phyloP scores from a whole-genome alignment of 1,140 invertebrate species.

The Charaxes varanes region DNA sequence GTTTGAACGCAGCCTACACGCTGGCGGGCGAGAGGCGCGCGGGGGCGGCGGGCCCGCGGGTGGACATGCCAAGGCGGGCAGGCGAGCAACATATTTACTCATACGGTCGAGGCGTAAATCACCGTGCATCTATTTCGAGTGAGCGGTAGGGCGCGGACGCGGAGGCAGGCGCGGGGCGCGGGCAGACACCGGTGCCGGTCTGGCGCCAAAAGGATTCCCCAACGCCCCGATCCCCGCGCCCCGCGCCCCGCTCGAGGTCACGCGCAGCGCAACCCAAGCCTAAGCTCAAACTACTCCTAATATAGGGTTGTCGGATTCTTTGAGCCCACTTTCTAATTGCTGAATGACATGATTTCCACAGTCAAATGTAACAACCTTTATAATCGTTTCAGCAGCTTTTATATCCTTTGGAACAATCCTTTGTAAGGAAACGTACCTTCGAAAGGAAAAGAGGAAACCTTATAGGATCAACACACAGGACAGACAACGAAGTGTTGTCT shows the following conservation, averaged over 20 bases:
- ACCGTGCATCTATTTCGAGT: constrained; percentile 71
- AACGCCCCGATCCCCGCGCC: constrained; percentile 54
- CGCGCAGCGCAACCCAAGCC: constrained; percentile 44
- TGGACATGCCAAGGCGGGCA: constrained; percentile 66
- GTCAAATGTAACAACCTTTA: no score
- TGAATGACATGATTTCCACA: no score
- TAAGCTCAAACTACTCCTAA: constrained; percentile 13
- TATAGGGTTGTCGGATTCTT: not conserved
- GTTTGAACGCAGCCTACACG: no score
- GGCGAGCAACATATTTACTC: constrained; percentile 66
- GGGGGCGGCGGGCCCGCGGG: constrained; percentile 56
- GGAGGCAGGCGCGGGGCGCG: constrained; percentile 43
- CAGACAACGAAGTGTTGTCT: no score
- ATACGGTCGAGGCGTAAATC: constrained; percentile 69
- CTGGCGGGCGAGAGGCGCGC: constrained; percentile 35
- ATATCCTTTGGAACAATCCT: no score
- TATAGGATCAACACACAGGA: no score
- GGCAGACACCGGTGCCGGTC: constrained; percentile 67
- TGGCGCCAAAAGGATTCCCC: constrained; percentile 75
- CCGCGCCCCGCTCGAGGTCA: constrained; percentile 40
- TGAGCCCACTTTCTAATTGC: no score
- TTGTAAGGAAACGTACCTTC: no score
- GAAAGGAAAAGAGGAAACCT: no score
- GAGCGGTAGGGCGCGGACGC: constrained; percentile 32
- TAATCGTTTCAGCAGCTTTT: no score